phyloP scores from a whole-genome alignment of 2,113 vertebrate genomes.

The Corythornis vintsioides region DNA sequence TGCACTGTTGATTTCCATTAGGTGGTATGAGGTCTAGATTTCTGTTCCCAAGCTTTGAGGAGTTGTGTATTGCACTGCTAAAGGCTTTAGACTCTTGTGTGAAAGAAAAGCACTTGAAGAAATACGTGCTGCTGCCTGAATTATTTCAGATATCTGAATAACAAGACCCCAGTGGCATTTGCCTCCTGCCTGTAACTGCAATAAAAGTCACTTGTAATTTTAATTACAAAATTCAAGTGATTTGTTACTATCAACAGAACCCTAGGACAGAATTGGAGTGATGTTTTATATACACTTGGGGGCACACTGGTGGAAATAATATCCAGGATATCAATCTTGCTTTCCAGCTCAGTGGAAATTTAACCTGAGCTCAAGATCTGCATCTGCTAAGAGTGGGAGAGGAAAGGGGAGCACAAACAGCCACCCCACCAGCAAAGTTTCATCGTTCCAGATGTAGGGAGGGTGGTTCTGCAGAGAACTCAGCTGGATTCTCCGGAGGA shows the following conservation, averaged over 20 bases:
- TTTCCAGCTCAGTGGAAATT: not conserved
- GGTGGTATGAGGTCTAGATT: not conserved
- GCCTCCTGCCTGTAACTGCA: slow-evolving; percentile 4
- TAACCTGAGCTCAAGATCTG: not conserved
- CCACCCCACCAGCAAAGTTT: not conserved
- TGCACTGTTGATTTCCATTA: slow-evolving; percentile 24
- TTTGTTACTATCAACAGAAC: slow-evolving; percentile 50
- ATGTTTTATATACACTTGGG: not conserved
- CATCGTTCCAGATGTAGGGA: not conserved
- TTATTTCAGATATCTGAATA: not conserved
- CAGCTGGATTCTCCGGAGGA: not conserved
- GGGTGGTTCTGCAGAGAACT: not conserved
- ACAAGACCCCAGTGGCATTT: not conserved
- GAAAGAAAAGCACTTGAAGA: slow-evolving; percentile 17
- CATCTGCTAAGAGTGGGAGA: not conserved
- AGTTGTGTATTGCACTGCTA: not conserved
- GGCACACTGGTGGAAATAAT: not conserved
- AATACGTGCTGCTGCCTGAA: not conserved
- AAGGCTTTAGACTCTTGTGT: not conserved
- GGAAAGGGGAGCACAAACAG: not conserved
- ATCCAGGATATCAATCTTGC: not conserved
- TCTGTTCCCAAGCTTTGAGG: not conserved
- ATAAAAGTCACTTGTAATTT: slow-evolving; percentile 17
- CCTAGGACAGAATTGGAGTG: slow-evolving; percentile 29
- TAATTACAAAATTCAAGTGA: slow-evolving; percentile 54